A percentile compares a stretch with the other conserved stretches of the same genome.
Evolutionary conservation across 2,888 invertebrate genomes (phyloP).

Genomic region (Nudaria mundana): DNA sequence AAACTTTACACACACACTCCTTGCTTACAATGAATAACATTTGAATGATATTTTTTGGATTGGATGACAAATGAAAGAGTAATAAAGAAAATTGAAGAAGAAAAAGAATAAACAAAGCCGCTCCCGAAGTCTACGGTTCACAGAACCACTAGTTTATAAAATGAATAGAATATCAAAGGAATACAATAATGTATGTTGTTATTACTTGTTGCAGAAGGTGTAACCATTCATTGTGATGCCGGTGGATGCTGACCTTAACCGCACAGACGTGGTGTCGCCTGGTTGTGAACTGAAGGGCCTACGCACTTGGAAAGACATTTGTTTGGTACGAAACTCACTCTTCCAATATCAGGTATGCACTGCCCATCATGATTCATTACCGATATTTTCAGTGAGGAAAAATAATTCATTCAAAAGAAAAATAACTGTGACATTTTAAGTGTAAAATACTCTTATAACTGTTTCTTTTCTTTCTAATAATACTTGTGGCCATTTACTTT

Average conservation of each 20-base stretch:
- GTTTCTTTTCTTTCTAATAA: conserved; percentile 27
- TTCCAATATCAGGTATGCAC: conserved; percentile 75
- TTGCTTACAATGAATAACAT: no score
- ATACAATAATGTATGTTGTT: no score
- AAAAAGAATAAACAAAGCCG: no score
- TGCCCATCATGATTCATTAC: conserved; percentile 25
- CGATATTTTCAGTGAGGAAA: conserved; percentile 22
- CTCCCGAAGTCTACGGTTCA: no score
- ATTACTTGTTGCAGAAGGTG: conserved; percentile 69
- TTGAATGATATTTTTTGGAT: no score
- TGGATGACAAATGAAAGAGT: no score
- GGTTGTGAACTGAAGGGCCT: conserved; percentile 78
- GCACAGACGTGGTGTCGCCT: conserved; percentile 80
- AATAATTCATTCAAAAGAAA: no score
- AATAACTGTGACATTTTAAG: no score
- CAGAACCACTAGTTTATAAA: no score
- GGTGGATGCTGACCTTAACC: conserved; percentile 80
- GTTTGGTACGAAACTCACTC: conserved; percentile 78
- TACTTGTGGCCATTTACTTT: conserved; percentile 23
- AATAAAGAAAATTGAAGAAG: no score
- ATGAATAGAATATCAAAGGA: background rate
- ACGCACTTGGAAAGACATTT: conserved; percentile 80
- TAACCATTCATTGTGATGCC: conserved; percentile 81
- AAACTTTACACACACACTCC: no score
- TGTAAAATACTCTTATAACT: no score